Evolutionary conservation across 2,888 invertebrate species (phyloP).

Genomic region (Eustalomyia histrio): DNA sequence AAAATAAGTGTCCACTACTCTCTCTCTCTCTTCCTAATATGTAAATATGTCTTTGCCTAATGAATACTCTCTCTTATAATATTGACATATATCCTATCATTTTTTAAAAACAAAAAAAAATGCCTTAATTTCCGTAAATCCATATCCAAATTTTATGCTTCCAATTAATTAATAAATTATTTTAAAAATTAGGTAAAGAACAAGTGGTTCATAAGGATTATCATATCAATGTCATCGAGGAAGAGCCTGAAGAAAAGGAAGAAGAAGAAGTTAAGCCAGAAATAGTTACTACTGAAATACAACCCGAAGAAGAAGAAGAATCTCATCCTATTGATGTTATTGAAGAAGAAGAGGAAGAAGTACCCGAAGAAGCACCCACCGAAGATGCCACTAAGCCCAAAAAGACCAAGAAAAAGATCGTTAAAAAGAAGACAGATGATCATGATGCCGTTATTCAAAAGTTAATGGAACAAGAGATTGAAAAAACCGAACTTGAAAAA

Average conservation of each 20-base stretch:
- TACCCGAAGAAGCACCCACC: slow-evolving; percentile 58
- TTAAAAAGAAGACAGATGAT: slow-evolving; percentile 76
- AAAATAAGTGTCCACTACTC: not conserved
- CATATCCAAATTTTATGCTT: slow-evolving; percentile 22
- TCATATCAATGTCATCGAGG: slow-evolving; percentile 79
- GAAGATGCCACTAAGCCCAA: slow-evolving; percentile 71
- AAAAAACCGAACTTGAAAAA: slow-evolving; percentile 79
- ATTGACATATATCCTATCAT: slow-evolving; percentile 25
- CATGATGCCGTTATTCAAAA: slow-evolving; percentile 77
- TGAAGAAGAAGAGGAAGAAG: slow-evolving; percentile 73
- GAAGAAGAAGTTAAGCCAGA: slow-evolving; percentile 76
- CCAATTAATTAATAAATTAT: slow-evolving; percentile 16
- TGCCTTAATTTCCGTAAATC: slow-evolving; percentile 34
- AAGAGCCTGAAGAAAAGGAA: slow-evolving; percentile 74
- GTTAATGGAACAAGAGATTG: slow-evolving; percentile 77
- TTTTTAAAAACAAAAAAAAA: slow-evolving; percentile 65
- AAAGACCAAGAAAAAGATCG: slow-evolving; percentile 73
- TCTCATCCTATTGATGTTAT: slow-evolving; percentile 74
- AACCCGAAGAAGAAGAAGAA: slow-evolving; percentile 69
- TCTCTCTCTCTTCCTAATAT: not conserved
- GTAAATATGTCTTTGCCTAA: slow-evolving; percentile 62
- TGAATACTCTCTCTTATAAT: slow-evolving; percentile 12
- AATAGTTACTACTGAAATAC: slow-evolving; percentile 74
- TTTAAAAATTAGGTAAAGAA: slow-evolving; percentile 72
- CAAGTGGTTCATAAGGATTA: slow-evolving; percentile 77